These are phyloP conservation scores for Drosophila anomelani DNA, from an alignment of 2,888 invertebrate genomes.

Conservation along the genomic window DNA sequence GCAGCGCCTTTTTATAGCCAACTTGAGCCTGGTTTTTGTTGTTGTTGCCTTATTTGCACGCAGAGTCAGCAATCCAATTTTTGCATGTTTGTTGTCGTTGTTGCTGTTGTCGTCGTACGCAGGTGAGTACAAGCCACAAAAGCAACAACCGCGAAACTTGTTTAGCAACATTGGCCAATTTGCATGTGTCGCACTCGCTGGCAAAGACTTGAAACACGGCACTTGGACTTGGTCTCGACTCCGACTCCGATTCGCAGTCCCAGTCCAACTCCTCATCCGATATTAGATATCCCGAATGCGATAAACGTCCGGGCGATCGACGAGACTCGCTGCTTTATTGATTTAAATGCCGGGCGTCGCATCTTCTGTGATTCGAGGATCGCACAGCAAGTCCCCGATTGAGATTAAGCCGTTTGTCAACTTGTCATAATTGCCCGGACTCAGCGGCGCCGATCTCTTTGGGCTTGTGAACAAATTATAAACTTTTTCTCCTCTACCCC, in stretches of 20 bases:
- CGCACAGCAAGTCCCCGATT: conserved; percentile 63
- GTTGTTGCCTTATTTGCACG: conserved; percentile 75
- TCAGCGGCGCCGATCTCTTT: conserved; percentile 70
- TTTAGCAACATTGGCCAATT: conserved; percentile 79
- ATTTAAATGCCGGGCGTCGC: conserved; percentile 69
- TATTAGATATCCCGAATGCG: conserved; percentile 77
- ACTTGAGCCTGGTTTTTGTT: conserved; percentile 13
- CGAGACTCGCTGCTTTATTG: conserved; percentile 59
- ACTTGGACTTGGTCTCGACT: conserved; percentile 27
- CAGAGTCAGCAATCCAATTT: conserved; percentile 74
- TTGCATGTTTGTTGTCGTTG: conserved; percentile 61
- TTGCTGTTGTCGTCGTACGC: conserved; percentile 70
- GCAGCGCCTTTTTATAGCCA: conserved; percentile 70
- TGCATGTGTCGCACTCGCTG: conserved; percentile 78
- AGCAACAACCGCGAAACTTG: conserved; percentile 65
- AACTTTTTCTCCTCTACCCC: conserved; percentile 43
- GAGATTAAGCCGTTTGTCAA: conserved; percentile 80
- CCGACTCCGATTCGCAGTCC: conserved; percentile 18
- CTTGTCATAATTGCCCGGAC: conserved; percentile 74
- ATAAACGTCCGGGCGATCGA: conserved; percentile 61
- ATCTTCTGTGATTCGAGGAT: conserved; percentile 42
- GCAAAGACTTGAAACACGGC: conserved; percentile 32
- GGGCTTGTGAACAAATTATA: conserved; percentile 78
- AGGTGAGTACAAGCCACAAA: conserved; percentile 73
- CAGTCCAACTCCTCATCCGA: conserved; percentile 35